phyloP scores from a whole-genome alignment of 2,113 vertebrate genomes.

The Lagopus leucura region DNA sequence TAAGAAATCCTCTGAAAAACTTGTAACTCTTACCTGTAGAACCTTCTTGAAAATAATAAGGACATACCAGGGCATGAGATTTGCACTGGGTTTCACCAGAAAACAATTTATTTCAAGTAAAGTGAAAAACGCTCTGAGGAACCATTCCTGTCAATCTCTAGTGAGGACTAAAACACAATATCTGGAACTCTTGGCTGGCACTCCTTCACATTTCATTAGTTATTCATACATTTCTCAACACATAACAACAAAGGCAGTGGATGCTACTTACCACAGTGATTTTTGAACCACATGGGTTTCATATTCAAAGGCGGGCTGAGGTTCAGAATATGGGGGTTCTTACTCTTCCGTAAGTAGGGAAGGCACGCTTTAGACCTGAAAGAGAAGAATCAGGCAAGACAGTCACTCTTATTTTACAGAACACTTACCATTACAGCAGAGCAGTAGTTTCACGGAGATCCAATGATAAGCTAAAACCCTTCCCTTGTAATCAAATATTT shows the following conservation, averaged over 20 bases:
- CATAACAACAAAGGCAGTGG: neutral
- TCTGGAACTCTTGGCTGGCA: neutral
- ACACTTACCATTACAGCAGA: neutral
- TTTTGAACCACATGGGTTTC: conserved; percentile 97
- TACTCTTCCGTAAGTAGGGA: conserved; percentile 91
- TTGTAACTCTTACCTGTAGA: neutral
- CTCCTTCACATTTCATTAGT: neutral
- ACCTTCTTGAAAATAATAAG: neutral
- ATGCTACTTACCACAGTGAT: conserved; percentile 85
- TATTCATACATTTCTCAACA: neutral
- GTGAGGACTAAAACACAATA: neutral
- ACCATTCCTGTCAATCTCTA: neutral
- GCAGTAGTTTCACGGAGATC: neutral
- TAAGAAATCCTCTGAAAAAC: neutral
- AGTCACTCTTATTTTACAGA: neutral
- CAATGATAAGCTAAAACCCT: neutral
- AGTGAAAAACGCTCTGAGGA: neutral
- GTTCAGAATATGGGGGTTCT: conserved; percentile 92
- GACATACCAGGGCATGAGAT: accelerated
- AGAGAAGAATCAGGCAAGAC: neutral
- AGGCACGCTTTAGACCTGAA: conserved; percentile 93
- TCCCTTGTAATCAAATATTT: neutral
- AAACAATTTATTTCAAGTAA: neutral
- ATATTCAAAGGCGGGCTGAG: conserved; percentile 95
- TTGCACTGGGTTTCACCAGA: neutral